Evolutionary conservation across 1,140 invertebrate genomes (phyloP).

Genomic region (Aphidius ervi): DNA sequence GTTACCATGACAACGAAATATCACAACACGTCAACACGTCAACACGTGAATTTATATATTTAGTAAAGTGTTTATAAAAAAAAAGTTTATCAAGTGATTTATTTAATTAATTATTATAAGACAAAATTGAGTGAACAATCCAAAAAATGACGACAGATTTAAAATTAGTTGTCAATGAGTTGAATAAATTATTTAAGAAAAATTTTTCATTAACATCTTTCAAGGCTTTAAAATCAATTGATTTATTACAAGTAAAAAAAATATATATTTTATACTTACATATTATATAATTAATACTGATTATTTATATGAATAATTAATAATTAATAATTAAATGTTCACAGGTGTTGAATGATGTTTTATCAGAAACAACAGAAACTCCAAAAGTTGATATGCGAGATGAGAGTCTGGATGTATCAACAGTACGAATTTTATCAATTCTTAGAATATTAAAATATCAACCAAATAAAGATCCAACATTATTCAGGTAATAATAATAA

Average conservation of each 20-base stretch:
- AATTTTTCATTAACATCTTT: constrained; percentile 82
- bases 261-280: constrained; percentile 9
- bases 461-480: constrained; percentile 55
- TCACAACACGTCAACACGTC: not conserved
- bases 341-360: constrained; percentile 64
- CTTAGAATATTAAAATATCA: constrained; percentile 68
- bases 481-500: constrained; percentile 34
- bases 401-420: constrained; percentile 62
- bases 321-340: constrained; percentile 19
- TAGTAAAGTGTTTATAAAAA: not conserved
- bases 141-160: constrained; percentile 67
- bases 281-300: too few species aligned
- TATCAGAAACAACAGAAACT: constrained; percentile 61
- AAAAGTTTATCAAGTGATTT: not conserved
- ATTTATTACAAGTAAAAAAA: constrained; percentile 65
- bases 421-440: constrained; percentile 60
- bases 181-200: constrained; percentile 71
- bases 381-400: constrained; percentile 59
- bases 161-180: constrained; percentile 72
- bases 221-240: constrained; percentile 71
- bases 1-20: not conserved
- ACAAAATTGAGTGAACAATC: not conserved
- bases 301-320: constrained; percentile 15
- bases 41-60: too few species aligned
- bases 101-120: not conserved